Evolutionary conservation across 2,888 invertebrate genomes (phyloP), one percentile per base, ranked within the genome.

Genomic region (Habrosyne pyritoides): DNA sequence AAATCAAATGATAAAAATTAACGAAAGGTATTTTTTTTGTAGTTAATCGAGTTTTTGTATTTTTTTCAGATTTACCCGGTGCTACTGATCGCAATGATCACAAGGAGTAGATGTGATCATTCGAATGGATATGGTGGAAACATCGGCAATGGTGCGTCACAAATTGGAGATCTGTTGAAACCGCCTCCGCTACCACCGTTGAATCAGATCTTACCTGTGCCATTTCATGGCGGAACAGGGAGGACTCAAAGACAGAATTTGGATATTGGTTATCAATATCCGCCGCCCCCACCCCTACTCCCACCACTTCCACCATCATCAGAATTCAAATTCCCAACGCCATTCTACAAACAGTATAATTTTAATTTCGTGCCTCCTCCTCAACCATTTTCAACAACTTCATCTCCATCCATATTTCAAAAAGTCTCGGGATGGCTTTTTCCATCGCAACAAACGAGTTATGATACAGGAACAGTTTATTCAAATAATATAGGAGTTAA

Each of bases 351-450:
- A 67, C 91, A 91, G 63, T 91, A 89, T 62, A 92, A 84, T 68
- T 92, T 91, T 53, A 89, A 91, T 63, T 91, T 90, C 56, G 87
- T 91, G 2, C 91, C 91, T 24, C 81, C 86, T 42, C 92, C 92
- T 0, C 90, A 91, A 67, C 86, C 91, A 5, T 86, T 91, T 56
- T 74, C 86, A 46, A 83, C 87, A 0, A 89, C 93, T 3, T 79
- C 91, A 6, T 81, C 90, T 0, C 89, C 93, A n/a, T 89, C 94
- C 2, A 87, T 95, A 63, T 93, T 95, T 54, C 93, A 94, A 57
- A 93, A 93, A 82, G 82, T 95, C 7, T 93, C 94, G 28, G 93
- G 87, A 47, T 95, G 95, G 95, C 79, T 95, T 0, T 94, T 94
- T 67, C 93, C 95, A 0, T 93, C 94, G 2, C 89, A 85, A 67